Evolutionary conservation across 1,140 invertebrate genomes (phyloP).

Genomic region (Ruditapes philippinarum): DNA sequence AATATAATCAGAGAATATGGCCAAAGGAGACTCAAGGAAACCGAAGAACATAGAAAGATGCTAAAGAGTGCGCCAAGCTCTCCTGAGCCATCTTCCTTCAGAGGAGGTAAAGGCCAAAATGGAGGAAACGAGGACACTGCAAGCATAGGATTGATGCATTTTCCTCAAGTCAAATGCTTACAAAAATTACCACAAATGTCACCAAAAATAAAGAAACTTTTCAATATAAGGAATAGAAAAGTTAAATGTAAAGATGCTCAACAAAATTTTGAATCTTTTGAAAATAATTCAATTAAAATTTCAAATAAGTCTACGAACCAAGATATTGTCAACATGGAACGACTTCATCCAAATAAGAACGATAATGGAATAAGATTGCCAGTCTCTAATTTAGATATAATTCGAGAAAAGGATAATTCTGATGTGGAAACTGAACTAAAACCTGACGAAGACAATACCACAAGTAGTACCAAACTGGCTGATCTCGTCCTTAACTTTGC

Average conservation of each 20-base stretch:
- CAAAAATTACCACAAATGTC: constrained; percentile 40
- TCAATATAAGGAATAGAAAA: constrained; percentile 37
- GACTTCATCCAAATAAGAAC: not conserved
- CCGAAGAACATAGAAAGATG: constrained; percentile 79
- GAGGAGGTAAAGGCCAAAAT: not conserved
- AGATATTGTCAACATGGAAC: not conserved
- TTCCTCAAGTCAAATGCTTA: constrained; percentile 41
- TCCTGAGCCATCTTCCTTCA: constrained; percentile 8
- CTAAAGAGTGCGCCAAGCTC: constrained; percentile 38
- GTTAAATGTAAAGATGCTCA: not conserved
- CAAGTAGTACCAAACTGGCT: constrained; percentile 20
- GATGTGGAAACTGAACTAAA: not conserved
- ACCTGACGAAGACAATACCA: not conserved
- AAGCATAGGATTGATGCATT: not conserved
- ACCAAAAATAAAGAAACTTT: constrained; percentile 48
- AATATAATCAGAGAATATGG: constrained; percentile 83
- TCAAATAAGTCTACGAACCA: not conserved
- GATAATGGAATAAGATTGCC: constrained; percentile 3
- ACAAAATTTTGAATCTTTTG: not conserved
- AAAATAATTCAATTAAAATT: not conserved
- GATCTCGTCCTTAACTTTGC: constrained; percentile 44
- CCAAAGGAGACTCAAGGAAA: constrained; percentile 79
- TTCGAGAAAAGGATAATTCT: not conserved
- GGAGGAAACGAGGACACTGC: not conserved
- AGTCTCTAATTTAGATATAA: not conserved